Conservation (phyloP, 2,797 vertebrate species). For the Enteromius afrohamiltoni region DNA sequence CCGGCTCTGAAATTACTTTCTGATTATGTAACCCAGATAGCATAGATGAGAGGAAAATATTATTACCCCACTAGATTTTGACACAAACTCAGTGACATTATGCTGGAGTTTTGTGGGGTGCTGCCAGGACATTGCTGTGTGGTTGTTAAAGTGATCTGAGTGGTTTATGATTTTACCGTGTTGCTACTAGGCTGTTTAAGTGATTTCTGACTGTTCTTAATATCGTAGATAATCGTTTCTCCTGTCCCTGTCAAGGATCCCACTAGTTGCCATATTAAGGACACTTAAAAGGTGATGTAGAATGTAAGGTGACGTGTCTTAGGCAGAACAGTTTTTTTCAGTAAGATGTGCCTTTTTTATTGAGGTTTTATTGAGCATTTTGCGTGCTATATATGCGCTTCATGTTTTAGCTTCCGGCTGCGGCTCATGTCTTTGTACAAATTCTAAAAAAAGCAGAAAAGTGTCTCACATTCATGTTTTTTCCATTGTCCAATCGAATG, state of each 20-base stretch:
- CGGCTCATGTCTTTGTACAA: background rate
- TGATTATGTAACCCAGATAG: constrained; percentile 4
- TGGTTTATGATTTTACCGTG: background rate
- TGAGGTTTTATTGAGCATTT: background rate
- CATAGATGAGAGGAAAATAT: background rate
- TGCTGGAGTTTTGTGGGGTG: background rate
- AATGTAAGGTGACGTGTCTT: background rate
- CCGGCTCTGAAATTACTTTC: background rate
- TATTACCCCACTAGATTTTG: background rate
- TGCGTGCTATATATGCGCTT: background rate
- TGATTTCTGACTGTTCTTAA: background rate
- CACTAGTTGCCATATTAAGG: background rate
- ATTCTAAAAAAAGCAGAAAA: background rate
- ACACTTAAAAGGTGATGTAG: background rate
- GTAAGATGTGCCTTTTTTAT: background rate
- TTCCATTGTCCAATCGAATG: background rate
- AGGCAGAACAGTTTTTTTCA: background rate
- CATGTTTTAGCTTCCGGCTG: background rate
- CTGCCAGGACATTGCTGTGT: background rate
- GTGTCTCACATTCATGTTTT: background rate
- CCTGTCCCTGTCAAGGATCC: background rate
- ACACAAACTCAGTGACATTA: background rate
- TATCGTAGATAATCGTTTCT: background rate
- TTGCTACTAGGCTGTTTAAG: background rate
- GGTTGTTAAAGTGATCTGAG: background rate